Conservation (phyloP, 2,888 invertebrate species). For the Thereva nobilitata region DNA sequence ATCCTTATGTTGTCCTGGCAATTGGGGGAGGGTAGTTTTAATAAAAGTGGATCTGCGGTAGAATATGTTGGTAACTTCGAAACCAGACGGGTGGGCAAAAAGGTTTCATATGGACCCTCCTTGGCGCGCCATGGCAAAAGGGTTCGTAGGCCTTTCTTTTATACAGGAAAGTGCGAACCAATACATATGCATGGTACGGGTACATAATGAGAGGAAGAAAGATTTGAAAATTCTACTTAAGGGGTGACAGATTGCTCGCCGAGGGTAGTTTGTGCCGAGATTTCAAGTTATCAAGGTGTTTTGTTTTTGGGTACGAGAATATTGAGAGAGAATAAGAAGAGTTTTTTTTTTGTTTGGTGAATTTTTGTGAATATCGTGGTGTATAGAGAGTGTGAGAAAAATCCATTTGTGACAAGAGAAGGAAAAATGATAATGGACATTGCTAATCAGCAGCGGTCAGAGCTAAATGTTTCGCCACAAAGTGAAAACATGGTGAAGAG, state of each 20-base stretch:
- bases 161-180: neutral
- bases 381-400: constrained; percentile 37
- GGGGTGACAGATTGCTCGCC: constrained; percentile 57
- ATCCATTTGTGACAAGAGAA: constrained; percentile 41
- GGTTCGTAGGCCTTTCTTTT: constrained; percentile 16
- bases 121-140: constrained; percentile 8
- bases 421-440: constrained; percentile 73
- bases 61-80: constrained; percentile 58
- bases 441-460: constrained; percentile 55
- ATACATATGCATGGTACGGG: constrained; percentile 20
- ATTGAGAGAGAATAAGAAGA: constrained; percentile 1
- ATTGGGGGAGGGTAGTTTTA: constrained; percentile 40
- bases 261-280: constrained; percentile 54
- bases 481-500: constrained; percentile 48
- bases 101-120: constrained; percentile 43
- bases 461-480: constrained; percentile 57
- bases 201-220: constrained; percentile 11
- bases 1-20: constrained; percentile 38
- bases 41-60: constrained; percentile 50
- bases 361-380: constrained; percentile 8
- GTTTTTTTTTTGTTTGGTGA: neutral
- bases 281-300: constrained; percentile 45
- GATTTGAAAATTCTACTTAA: constrained; percentile 53
- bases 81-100: constrained; percentile 52
- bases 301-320: neutral